phyloP scores from a whole-genome alignment of 2,113 vertebrate species.

The Bubo blakistoni region DNA sequence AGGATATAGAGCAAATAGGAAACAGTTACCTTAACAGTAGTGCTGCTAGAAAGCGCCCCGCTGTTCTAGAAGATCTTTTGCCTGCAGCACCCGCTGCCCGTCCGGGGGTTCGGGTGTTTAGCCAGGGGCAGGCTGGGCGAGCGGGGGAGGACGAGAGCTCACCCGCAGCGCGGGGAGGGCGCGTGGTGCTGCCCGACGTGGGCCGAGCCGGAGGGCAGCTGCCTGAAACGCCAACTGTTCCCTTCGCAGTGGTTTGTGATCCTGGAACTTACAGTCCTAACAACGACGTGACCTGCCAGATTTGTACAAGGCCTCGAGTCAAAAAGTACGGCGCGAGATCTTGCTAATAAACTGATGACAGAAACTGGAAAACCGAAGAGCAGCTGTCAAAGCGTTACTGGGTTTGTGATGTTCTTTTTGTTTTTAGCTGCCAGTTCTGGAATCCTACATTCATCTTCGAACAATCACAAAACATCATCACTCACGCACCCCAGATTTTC shows the following conservation, averaged over 20 bases:
- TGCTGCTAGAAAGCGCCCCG: not conserved
- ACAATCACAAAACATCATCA: not conserved
- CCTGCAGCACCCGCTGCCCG: not conserved
- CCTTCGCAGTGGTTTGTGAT: slow-evolving; percentile 70
- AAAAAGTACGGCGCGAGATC: slow-evolving; percentile 65
- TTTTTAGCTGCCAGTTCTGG: not conserved
- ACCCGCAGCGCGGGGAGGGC: accelerated
- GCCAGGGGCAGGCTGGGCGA: not conserved
- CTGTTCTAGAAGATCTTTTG: not conserved
- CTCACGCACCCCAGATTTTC: not conserved
- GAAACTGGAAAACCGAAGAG: not conserved
- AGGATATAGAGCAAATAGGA: not conserved
- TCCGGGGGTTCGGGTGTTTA: not conserved
- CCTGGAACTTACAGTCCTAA: slow-evolving; percentile 74
- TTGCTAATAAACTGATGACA: slow-evolving; percentile 44
- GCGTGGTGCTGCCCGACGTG: not conserved
- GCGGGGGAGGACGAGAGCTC: not conserved
- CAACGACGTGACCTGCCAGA: slow-evolving; percentile 56
- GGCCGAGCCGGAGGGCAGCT: accelerated
- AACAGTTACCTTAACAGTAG: not conserved
- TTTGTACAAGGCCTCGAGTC: slow-evolving; percentile 16
- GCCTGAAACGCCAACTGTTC: not conserved
- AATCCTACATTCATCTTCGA: accelerated
- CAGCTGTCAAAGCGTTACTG: not conserved
- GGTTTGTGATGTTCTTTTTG: not conserved